phyloP scores from a whole-genome alignment of 2,113 vertebrate species.

The Excalfactoria chinensis region DNA sequence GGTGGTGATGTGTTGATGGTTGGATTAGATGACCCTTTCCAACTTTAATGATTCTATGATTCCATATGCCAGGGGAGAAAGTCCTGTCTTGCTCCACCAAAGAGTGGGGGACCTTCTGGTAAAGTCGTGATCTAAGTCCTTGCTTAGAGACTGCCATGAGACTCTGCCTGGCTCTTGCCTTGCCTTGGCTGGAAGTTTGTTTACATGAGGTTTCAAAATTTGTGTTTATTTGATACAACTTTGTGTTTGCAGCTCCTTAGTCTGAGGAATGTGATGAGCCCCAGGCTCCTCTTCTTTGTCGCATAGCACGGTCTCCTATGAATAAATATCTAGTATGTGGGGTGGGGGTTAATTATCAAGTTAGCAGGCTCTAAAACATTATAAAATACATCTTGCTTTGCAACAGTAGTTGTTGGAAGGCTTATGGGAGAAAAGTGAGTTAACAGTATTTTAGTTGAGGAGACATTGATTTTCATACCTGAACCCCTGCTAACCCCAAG shows the following conservation, averaged over 20 bases:
- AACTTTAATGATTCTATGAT: too few relatives aligned
- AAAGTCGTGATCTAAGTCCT: rapidly evolving
- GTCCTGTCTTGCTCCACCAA: neutral
- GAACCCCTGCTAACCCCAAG: rapidly evolving
- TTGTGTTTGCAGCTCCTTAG: neutral
- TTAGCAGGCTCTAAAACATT: neutral
- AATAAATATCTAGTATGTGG: neutral
- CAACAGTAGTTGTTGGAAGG: neutral
- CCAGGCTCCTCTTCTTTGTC: neutral
- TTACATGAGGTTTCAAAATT: neutral
- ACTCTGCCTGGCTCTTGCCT: neutral
- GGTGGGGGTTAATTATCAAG: neutral
- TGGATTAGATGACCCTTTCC: too few relatives aligned
- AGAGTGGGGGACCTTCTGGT: rapidly evolving
- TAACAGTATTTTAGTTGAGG: neutral
- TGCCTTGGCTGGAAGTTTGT: neutral
- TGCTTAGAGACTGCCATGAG: neutral
- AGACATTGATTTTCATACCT: neutral
- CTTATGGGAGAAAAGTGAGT: neutral
- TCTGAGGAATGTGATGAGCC: rapidly evolving
- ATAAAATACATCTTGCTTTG: neutral
- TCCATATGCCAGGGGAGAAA: neutral
- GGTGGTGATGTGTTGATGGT: too few relatives aligned
- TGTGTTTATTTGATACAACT: neutral
- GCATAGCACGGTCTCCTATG: neutral